Percentiles rank a stretch among this genome's conserved stretches.
Conservation (phyloP, 2,113 vertebrate genomes). For the Semicossyphus pulcher region DNA sequence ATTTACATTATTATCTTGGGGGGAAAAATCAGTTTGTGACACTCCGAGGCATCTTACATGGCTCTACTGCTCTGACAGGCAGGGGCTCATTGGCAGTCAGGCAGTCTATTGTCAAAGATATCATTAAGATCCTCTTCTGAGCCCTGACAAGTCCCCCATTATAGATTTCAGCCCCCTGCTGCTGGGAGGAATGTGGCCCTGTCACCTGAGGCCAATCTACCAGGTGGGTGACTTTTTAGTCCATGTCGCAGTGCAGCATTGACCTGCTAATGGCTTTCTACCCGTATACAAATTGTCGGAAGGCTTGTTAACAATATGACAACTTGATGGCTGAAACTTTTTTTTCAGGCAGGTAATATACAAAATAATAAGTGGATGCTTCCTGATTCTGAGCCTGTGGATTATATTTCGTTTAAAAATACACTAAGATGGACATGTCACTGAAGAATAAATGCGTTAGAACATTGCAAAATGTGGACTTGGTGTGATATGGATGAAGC, state of each 20-base stretch:
- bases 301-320: slow-evolving; percentile 52
- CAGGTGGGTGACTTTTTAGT: slow-evolving; percentile 54
- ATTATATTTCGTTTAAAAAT: neutral
- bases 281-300: slow-evolving; percentile 26
- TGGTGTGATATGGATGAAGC: slow-evolving; percentile 36
- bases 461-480: neutral
- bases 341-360: neutral
- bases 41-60: slow-evolving; percentile 36
- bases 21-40: neutral
- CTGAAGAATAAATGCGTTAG: slow-evolving; percentile 7
- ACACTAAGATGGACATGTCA: neutral
- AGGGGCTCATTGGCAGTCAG: slow-evolving; percentile 67
- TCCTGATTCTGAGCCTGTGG: neutral
- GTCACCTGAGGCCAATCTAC: slow-evolving; percentile 77
- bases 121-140: slow-evolving; percentile 70
- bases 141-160: slow-evolving; percentile 71
- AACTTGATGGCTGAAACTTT: slow-evolving; percentile 34
- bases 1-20: slow-evolving; percentile 25
- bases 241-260: slow-evolving; percentile 47
- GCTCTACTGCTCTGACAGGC: slow-evolving; percentile 59
- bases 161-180: slow-evolving; percentile 47
- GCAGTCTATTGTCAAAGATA: slow-evolving; percentile 74
- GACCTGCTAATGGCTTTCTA: slow-evolving; percentile 67
- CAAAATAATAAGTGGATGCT: slow-evolving; percentile 14
- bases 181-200: slow-evolving; percentile 56